Evolutionary conservation across 2,797 vertebrate genomes (phyloP).

Genomic region (Eulemur mongoz): DNA sequence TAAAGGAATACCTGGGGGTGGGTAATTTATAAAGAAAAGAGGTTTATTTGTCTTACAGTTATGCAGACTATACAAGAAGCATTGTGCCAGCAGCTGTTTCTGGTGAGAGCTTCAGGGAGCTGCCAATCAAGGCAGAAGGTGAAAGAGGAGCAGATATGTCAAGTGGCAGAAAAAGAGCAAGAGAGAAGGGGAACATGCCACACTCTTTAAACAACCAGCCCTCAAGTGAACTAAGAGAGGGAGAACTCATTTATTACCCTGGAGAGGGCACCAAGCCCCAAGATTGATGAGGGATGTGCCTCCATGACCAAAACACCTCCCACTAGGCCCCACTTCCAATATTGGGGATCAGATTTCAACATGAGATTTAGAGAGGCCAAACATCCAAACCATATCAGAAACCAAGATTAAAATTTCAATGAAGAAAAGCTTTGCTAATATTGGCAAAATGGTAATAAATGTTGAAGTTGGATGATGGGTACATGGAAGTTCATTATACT

Average conservation of each 20-base stretch:
- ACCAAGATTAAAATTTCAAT: constrained; percentile 47
- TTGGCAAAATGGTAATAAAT: constrained; percentile 49
- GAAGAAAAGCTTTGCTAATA: constrained; percentile 36
- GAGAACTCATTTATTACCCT: neutral
- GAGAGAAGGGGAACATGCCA: neutral
- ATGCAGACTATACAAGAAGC: neutral
- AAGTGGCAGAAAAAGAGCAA: neutral
- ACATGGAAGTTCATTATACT: neutral
- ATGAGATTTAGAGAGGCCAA: neutral
- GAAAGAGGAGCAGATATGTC: neutral
- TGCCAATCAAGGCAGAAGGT: neutral
- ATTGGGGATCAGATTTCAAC: neutral
- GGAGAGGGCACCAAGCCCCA: neutral
- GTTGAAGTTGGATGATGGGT: neutral
- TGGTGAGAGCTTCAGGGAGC: neutral
- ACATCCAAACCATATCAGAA: neutral
- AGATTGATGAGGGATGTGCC: neutral
- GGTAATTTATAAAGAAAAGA: neutral
- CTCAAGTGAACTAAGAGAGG: neutral
- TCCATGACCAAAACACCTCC: neutral
- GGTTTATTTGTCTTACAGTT: neutral
- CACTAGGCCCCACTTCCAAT: neutral
- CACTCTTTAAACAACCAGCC: neutral
- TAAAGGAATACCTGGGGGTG: neutral
- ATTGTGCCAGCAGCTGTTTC: neutral